Conservation (phyloP, 92 coral and sea anemone genomes). For the Epizoanthus scotinus region DNA sequence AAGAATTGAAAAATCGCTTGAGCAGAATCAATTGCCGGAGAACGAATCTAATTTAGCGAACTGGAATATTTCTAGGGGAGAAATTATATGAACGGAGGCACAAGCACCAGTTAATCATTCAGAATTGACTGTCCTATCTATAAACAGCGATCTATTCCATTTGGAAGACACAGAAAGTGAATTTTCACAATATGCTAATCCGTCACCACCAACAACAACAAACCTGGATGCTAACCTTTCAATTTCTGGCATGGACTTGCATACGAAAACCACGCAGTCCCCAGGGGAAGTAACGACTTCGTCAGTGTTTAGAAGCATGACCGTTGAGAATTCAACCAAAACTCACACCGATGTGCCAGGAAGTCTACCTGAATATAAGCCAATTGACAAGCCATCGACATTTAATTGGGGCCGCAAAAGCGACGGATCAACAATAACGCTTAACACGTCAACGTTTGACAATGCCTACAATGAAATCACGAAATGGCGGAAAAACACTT, state of each 20-base stretch:
- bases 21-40: no score
- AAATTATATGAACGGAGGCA: no score
- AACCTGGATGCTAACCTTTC: neutral
- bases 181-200: no score
- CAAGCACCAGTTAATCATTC: no score
- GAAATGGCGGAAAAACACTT: conserved; percentile 27
- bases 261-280: neutral
- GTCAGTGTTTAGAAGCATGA: neutral
- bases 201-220: no score
- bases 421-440: conserved; percentile 15
- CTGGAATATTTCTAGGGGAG: no score
- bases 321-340: conserved; percentile 4
- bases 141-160: no score
- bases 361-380: conserved; percentile 21
- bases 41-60: no score
- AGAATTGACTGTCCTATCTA: no score
- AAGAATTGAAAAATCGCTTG: conserved; percentile 22
- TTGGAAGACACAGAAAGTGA: no score
- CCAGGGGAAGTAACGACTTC: neutral
- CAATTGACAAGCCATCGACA: conserved; percentile 2
- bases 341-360: conserved; percentile 25
- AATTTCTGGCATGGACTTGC: conserved; percentile 7
- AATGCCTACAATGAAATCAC: conserved; percentile 20
- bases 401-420: neutral
- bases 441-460: conserved; percentile 21